Conservation (phyloP, 2,113 vertebrate species). For the Rhagologus leucostigma region DNA sequence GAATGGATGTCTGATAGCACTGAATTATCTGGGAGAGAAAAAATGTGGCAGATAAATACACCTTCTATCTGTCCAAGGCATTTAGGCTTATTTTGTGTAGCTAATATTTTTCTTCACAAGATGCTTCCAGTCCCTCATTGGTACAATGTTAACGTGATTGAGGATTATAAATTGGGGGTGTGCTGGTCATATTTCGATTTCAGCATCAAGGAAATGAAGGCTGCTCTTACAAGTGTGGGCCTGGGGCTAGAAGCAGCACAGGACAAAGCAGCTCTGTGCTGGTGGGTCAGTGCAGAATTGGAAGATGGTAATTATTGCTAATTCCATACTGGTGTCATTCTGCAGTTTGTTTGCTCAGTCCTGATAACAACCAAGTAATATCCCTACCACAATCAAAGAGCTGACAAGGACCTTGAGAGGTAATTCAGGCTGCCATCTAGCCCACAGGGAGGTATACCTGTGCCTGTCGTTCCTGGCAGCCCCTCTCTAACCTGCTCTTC, state of each 20-base stretch:
- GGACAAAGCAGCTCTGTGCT: neutral
- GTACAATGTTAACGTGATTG: neutral
- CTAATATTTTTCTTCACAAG: neutral
- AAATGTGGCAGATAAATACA: slow-evolving; percentile 19
- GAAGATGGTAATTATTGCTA: neutral
- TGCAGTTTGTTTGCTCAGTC: neutral
- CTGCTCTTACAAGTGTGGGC: neutral
- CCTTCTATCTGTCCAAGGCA: neutral
- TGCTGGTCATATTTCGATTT: neutral
- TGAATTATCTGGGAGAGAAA: neutral
- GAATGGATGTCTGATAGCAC: slow-evolving; percentile 15
- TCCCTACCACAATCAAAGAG: neutral
- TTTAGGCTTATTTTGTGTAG: slow-evolving; percentile 12
- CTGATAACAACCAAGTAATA: neutral
- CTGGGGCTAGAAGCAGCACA: neutral
- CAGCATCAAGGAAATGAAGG: neutral
- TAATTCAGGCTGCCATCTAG: neutral
- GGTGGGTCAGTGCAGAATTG: neutral
- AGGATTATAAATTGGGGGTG: neutral
- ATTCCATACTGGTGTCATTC: neutral
- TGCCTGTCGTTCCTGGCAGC: neutral
- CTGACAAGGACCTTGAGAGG: neutral
- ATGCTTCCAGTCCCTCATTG: neutral
- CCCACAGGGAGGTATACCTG: neutral
- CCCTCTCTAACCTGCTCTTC: neutral